Evolutionary conservation across 2,888 invertebrate genomes (phyloP).

Genomic region (Coenonympha glycerion): DNA sequence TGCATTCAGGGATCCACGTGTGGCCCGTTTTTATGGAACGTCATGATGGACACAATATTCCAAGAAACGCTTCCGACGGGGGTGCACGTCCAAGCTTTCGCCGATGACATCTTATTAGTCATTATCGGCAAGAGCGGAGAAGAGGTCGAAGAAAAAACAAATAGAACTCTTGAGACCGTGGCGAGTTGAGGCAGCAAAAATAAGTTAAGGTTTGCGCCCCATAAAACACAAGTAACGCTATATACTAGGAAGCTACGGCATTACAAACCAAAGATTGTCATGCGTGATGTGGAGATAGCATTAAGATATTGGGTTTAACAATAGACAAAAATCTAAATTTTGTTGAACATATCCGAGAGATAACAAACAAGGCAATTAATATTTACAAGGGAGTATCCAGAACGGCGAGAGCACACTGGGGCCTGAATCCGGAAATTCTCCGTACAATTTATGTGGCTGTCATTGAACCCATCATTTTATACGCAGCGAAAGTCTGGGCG

Average conservation of each 20-base stretch:
- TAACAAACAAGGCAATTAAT: background rate
- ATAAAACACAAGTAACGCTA: background rate
- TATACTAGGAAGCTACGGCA: background rate
- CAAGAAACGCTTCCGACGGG: too few relatives aligned
- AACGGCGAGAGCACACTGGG: background rate
- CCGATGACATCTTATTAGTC: background rate
- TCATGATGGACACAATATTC: background rate
- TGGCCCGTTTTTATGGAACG: too few relatives aligned
- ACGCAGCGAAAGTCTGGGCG: too few relatives aligned
- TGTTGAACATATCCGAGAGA: background rate
- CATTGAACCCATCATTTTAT: too few relatives aligned
- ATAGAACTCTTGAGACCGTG: too few relatives aligned
- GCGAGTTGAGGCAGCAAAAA: too few relatives aligned
- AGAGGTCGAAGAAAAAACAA: too few relatives aligned
- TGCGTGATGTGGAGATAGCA: background rate
- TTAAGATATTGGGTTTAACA: conserved; percentile 1
- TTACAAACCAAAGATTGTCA: background rate
- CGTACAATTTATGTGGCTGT: too few relatives aligned
- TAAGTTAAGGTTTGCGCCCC: too few relatives aligned
- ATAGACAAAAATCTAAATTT: background rate
- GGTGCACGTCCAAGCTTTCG: background rate
- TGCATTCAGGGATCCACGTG: too few relatives aligned
- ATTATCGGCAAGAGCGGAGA: background rate
- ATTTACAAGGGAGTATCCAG: background rate
- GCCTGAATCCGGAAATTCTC: background rate